These are phyloP conservation scores for Sminthopsis crassicaudata DNA, from an alignment of 2,113 vertebrate species.

Conservation along the genomic window DNA sequence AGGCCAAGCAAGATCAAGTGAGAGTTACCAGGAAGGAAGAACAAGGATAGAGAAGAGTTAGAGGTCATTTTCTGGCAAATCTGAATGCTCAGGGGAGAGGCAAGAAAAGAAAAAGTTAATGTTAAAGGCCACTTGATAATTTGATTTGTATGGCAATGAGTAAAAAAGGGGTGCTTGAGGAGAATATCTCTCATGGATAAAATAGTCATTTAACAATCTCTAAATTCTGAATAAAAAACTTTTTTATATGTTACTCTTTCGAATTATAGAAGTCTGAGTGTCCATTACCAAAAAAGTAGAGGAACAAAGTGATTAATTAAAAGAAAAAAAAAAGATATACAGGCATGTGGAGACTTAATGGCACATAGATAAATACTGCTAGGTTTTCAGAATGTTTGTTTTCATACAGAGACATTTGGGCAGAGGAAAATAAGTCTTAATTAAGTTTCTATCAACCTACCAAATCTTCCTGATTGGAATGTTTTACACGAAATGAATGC, in stretches of 20 bases:
- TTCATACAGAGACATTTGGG: slow-evolving; percentile 41
- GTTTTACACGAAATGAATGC: slow-evolving; percentile 4
- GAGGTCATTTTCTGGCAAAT: neutral
- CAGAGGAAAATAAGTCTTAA: slow-evolving; percentile 55
- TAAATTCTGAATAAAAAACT: neutral
- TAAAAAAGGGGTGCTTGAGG: neutral
- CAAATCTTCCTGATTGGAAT: slow-evolving; percentile 28
- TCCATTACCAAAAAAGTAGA: neutral
- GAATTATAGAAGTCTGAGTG: neutral
- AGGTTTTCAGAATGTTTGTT: slow-evolving; percentile 40
- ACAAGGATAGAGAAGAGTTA: neutral
- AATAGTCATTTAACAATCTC: neutral
- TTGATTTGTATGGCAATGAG: neutral
- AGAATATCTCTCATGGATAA: neutral
- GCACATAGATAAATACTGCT: slow-evolving; percentile 31
- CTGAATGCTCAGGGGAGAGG: neutral
- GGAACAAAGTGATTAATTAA: slow-evolving; percentile 24
- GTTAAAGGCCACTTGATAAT: neutral
- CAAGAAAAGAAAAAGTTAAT: neutral
- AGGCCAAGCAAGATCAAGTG: neutral
- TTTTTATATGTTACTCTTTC: neutral
- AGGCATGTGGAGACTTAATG: slow-evolving; percentile 3
- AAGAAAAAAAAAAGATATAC: neutral
- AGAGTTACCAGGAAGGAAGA: neutral
- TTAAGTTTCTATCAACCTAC: slow-evolving; percentile 42